Percentiles rank a stretch among this genome's conserved stretches.
These are phyloP conservation scores for Gambusia affinis DNA, from an alignment of 2,113 vertebrate genomes.

Conservation along the genomic window DNA sequence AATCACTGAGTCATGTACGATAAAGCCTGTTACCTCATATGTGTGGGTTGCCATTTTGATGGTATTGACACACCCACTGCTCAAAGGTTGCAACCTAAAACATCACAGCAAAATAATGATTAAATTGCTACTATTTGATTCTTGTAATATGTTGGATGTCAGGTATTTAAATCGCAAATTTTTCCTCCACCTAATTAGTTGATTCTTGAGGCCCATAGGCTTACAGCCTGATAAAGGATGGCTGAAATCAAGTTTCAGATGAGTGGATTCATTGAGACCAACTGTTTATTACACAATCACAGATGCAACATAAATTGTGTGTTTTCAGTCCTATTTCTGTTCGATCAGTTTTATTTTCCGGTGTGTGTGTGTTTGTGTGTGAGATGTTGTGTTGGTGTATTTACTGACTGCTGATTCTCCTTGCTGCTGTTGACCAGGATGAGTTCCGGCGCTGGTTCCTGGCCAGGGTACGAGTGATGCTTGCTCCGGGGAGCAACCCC, in stretches of 20 bases:
- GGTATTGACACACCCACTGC: background rate
- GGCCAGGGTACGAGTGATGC: slow-evolving; percentile 89
- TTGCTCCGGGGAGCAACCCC: slow-evolving; percentile 84
- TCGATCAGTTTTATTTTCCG: too few relatives aligned
- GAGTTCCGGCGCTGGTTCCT: slow-evolving; percentile 96
- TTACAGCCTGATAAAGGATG: background rate
- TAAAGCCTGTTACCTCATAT: background rate
- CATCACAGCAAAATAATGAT: background rate
- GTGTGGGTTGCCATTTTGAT: background rate
- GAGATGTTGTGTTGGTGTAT: background rate
- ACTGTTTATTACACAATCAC: too few relatives aligned
- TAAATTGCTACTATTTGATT: background rate
- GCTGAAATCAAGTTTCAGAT: background rate
- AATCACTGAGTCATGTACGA: background rate
- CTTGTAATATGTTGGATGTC: background rate
- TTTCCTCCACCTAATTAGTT: background rate
- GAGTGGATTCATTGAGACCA: too few relatives aligned
- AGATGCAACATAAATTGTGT: too few relatives aligned
- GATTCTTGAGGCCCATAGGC: background rate
- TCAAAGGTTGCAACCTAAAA: background rate
- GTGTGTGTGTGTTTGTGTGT: background rate
- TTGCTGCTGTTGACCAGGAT: slow-evolving; percentile 79
- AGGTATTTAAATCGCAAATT: background rate
- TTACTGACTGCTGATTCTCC: background rate
- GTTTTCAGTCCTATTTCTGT: too few relatives aligned